Conservation (phyloP, 92 coral and sea anemone genomes). For the Phymanthus crucifer region DNA sequence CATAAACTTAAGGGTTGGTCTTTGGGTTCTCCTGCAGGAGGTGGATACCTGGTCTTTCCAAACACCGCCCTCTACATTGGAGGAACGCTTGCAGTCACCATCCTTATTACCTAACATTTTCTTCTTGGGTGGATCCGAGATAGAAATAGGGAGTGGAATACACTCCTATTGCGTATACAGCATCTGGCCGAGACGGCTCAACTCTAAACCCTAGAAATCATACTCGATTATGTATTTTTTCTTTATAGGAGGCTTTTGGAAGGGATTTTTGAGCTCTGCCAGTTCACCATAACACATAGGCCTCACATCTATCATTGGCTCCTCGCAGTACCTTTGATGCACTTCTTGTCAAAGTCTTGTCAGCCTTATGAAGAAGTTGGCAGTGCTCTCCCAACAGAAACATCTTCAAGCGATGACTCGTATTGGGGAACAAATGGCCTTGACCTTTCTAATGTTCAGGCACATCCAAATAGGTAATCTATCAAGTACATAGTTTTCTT, state of each 20-base stretch:
- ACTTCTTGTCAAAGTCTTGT: conserved; percentile 56
- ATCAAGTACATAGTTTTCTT: too few species aligned
- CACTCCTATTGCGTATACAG: too few species aligned
- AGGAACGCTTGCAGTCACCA: too few species aligned
- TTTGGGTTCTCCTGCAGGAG: too few species aligned
- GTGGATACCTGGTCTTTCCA: too few species aligned
- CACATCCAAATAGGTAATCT: too few species aligned
- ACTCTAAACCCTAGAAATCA: not conserved
- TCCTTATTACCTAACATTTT: too few species aligned
- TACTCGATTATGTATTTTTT: not conserved
- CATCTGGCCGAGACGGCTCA: too few species aligned
- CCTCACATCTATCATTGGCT: conserved; percentile 50
- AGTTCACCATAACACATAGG: conserved; percentile 9
- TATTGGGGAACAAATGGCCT: conserved; percentile 75
- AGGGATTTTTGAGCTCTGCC: conserved; percentile 35
- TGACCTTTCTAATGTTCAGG: conserved; percentile 30
- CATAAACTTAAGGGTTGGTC: too few species aligned
- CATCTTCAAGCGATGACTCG: conserved; percentile 11
- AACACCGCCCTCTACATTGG: too few species aligned
- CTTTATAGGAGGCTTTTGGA: conserved; percentile 44
- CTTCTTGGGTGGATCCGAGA: too few species aligned
- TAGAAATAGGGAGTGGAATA: too few species aligned
- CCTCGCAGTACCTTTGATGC: conserved; percentile 66
- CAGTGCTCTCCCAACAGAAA: conserved; percentile 35
- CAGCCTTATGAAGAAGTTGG: conserved; percentile 45